Conservation (phyloP, 2,888 invertebrate genomes). For the Pimpla rufipes region DNA sequence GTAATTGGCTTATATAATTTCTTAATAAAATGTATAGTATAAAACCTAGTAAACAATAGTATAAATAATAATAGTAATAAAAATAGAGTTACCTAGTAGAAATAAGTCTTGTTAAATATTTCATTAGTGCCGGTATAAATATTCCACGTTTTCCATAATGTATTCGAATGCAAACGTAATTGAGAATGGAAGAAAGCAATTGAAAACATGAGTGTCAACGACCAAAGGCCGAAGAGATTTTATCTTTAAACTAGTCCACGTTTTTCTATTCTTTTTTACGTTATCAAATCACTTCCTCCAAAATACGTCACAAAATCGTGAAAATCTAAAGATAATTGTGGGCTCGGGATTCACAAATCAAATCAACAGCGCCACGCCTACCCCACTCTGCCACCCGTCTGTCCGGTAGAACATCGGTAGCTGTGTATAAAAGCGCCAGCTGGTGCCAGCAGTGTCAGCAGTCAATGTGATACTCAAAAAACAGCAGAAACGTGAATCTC, state of each 20-base stretch:
- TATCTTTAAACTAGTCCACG: neutral
- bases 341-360: neutral
- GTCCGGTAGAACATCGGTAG: neutral
- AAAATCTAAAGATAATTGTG: constrained; percentile 2
- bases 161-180: no score
- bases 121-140: no score
- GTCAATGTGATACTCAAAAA: constrained; percentile 19
- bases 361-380: neutral
- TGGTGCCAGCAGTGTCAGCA: neutral
- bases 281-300: neutral
- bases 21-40: no score
- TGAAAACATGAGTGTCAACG: neutral
- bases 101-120: no score
- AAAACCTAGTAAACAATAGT: no score
- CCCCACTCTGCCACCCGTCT: constrained; percentile 19
- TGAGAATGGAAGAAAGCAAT: no score
- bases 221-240: neutral
- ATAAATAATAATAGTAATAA: no score
- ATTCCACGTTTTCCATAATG: no score
- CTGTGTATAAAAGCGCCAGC: constrained; percentile 29
- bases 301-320: neutral
- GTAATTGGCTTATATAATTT: no score
- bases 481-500: constrained; percentile 13
- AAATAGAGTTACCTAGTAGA: no score
- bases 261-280: neutral